These are phyloP conservation scores for Ceratosolen solmsi DNA, from an alignment of 1,140 invertebrate genomes.

Conservation along the genomic window DNA sequence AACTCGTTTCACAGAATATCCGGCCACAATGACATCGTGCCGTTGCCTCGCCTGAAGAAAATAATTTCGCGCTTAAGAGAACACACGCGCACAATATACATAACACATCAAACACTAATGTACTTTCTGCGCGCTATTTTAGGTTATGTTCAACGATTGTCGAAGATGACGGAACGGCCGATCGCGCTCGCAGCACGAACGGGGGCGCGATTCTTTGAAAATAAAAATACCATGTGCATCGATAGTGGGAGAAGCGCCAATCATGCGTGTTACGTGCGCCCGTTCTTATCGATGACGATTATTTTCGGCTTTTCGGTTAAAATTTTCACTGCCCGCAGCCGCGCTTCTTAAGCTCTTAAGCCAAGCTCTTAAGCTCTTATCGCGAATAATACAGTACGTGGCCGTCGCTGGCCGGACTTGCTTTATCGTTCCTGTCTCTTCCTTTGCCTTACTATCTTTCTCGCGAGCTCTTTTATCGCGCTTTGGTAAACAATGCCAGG, in stretches of 20 bases:
- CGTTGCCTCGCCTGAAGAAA: background rate
- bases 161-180: slow-evolving; percentile 5
- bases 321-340: background rate
- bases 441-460: background rate
- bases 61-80: background rate
- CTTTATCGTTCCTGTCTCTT: background rate
- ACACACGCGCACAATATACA: slow-evolving; percentile 2
- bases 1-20: background rate
- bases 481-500: slow-evolving; percentile 16
- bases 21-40: background rate
- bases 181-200: background rate
- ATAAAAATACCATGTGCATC: background rate
- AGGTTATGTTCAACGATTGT: slow-evolving; percentile 17
- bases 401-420: background rate
- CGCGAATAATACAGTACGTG: background rate
- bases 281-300: background rate
- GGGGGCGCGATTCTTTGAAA: slow-evolving; percentile 36
- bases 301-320: background rate
- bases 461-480: slow-evolving; percentile 6
- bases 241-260: no score
- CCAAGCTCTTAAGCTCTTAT: background rate
- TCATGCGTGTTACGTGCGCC: background rate
- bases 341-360: background rate
- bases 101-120: background rate
- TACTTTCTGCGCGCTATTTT: slow-evolving; percentile 27